A percentile compares a stretch with the other conserved stretches of the same genome.
Conservation (phyloP, 2,113 vertebrate genomes). For the Psittacula cyanocephala region DNA sequence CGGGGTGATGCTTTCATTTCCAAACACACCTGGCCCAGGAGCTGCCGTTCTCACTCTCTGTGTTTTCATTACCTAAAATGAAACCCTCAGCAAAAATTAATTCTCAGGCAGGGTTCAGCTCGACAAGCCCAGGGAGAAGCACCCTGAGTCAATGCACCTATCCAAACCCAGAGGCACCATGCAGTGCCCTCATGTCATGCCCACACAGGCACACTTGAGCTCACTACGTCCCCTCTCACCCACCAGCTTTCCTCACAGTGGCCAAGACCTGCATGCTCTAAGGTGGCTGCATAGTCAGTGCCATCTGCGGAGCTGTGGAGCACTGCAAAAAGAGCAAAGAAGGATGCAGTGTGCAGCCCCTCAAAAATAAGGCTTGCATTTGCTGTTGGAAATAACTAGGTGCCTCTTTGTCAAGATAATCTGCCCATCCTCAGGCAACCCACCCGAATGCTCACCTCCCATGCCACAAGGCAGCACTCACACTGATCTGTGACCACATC, state of each 20-base stretch:
- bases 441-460: not conserved
- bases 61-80: accelerated
- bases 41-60: accelerated
- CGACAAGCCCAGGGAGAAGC: accelerated
- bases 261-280: not conserved
- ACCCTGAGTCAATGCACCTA: accelerated
- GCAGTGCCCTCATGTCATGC: accelerated
- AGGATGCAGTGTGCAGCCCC: not conserved
- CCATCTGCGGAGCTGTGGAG: not conserved
- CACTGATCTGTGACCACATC: not conserved
- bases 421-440: not conserved
- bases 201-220: not conserved
- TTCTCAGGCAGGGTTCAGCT: not conserved
- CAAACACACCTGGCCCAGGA: not conserved
- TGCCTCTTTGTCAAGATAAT: not conserved
- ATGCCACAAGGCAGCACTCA: not conserved
- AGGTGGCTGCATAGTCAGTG: not conserved
- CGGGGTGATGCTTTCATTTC: not conserved
- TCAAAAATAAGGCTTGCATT: not conserved
- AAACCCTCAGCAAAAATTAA: not conserved
- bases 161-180: not conserved
- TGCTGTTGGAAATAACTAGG: not conserved
- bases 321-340: not conserved
- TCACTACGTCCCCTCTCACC: not conserved
- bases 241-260: not conserved